Evolutionary conservation across 2,113 vertebrate genomes (phyloP).

Genomic region (Hippopotamus amphibius): DNA sequence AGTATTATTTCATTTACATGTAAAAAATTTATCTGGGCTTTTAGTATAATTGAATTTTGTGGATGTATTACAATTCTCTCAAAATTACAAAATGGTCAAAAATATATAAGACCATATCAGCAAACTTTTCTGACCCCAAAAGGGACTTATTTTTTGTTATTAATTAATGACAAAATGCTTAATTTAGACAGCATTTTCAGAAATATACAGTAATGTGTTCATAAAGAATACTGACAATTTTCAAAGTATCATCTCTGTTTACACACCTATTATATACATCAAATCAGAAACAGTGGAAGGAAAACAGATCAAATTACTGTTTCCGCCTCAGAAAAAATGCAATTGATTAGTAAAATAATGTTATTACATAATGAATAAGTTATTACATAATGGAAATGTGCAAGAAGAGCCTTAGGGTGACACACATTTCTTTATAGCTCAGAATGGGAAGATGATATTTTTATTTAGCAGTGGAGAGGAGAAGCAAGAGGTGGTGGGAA

Average conservation of each 20-base stretch:
- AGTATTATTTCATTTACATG: not conserved
- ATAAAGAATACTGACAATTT: not conserved
- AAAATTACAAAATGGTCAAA: not conserved
- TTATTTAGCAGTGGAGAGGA: not conserved
- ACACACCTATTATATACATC: not conserved
- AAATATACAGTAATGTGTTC: not conserved
- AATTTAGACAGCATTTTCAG: not conserved
- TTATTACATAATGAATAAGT: not conserved
- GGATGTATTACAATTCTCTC: not conserved
- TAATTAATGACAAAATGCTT: not conserved
- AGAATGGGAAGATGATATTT: not conserved
- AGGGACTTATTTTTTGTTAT: constrained; percentile 8
- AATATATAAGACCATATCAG: not conserved
- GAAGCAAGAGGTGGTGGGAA: not conserved
- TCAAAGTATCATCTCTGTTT: not conserved
- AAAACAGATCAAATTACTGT: not conserved
- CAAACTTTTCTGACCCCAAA: not conserved
- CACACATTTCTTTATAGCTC: not conserved
- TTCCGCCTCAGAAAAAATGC: not conserved
- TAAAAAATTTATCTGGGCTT: not conserved
- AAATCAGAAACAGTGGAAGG: not conserved
- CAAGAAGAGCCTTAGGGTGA: not conserved
- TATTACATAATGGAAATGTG: not conserved
- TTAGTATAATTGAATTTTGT: not conserved
- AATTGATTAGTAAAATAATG: not conserved